Evolutionary conservation across 2,888 invertebrate species (phyloP), one percentile per base, ranked within the genome.

Genomic region (Folsomia manolachei): DNA sequence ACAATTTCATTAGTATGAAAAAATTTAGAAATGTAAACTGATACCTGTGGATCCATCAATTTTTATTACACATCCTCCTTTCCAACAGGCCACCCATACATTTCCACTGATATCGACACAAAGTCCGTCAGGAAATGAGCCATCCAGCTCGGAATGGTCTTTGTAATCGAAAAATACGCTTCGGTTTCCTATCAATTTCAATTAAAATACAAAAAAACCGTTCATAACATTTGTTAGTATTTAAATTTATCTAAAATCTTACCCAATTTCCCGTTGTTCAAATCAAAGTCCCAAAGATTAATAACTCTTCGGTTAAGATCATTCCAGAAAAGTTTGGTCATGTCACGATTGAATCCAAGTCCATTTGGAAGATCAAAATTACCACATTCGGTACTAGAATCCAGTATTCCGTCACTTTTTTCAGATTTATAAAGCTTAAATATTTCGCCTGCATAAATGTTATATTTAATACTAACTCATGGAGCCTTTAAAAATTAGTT

Each of bases 111-210:
- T 39, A 51, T 65, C 39, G 23, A 14, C 24, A 1, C 21, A 25
- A 19, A 65, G 21, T 2, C 65, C 65, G 51, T 65, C 65, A 19
- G 65, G 65, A 1, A 56, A 56, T 14, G 56, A 56, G 19, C 56
- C 56, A 0, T 84, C 83, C 11, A 67, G 63, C 23, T 79, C 78
- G 4, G 76, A 75, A 26, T 70, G 25, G 1, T 70, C 71, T n/a
- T 80, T 75, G 71, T 81, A 83, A 63, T 83, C 81, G 62, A 80
- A 72, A 7, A 81, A 74, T 11, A 78, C 73, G 51, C 80, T 72
- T 24, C 78, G 73, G 73, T 83, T 82, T 63, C 74, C 82, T 82
- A 63, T 14, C 39, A 39, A 4, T 9, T 39, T 9, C 39, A 39
- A 9, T 39, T 39, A 39, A 39, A 39, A 39, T 39, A 39, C 14